Evolutionary conservation across 2,113 vertebrate species (phyloP), one percentile per base, ranked within the genome.

Genomic region (Eleginops maclovinus): DNA sequence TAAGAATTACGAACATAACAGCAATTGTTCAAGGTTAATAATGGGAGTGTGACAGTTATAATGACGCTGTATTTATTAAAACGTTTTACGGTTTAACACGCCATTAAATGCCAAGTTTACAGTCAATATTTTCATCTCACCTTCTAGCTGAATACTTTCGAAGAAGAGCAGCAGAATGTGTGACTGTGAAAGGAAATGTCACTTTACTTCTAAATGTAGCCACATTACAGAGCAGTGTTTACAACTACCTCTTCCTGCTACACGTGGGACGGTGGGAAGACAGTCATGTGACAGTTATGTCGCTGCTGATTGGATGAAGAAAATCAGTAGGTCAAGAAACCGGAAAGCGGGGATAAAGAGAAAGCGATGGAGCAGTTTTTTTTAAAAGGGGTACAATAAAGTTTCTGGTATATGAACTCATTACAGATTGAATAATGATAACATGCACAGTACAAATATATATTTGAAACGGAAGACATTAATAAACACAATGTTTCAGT

Each of bases 201-300:
- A 17, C 24, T 9, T 24, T 4, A 8, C 1, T 9, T 10, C 1
- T 6, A 22, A 58, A 9, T 13, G 2, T 36, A 36, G 31, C 31
- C 9, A 3, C 0, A 9, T 0, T 1, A 26, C 2, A 8, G 31
- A 36, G 31, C 5, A 36, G 31, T 19, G 28, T 78, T 72, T 60
- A 67, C 55, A 58, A 62, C 31, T 19, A 1, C n/a, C 8, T 0
- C 2, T n/a, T 12, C 14, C 24, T 1, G 14, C 36, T 14, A 13
- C 71, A 63, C 28, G 41, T 65, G 72, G 31, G 31, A 36, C n/a
- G n/a, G 74, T 79, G 87, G 74, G 55, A 69, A 89, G 81, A 83
- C n/a, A 12, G 78, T 90, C 94, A 94, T 40, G 88, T 93, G 93
- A 93, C 80, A 15, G 9, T 47, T 73, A 50, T 16, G 82, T 66